Base-by-base conservation (phyloP, 2,113 vertebrate species). In the Leptosomus discolor region DNA sequence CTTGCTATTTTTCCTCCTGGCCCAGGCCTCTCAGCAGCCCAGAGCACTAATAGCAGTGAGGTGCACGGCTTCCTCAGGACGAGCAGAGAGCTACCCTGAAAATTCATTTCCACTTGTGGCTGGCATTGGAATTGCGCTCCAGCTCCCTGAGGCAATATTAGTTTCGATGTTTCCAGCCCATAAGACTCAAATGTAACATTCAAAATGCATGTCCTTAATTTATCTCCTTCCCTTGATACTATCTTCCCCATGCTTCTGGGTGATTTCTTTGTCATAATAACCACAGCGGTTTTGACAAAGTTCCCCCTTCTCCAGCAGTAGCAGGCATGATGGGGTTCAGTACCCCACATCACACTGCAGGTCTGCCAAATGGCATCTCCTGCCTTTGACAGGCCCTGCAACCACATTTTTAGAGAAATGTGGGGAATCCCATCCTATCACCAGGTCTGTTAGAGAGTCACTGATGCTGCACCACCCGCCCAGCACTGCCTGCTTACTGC, bases 51-150 rank as follows among this genome's bases (percentile, higher is more conserved):
- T 89, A 6, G 6, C 63, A 53, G 41, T 0, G 39, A 78, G 60
- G 71, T 51, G 69, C 34, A 41, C 3, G 8, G 63, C 85, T 95
- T 92, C 71, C 97, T 46, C 15, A 2, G 75, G 56, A 64, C 3
- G 15, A 85, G 79, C 67, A 6, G 82, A 75, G 79, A 90, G 84
- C 73, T 91, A 89, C 84, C 30, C 54, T 4, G 1, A 0, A 5
- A 89, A 87, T 85, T 94, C 39, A 97, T 92, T 95, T 94, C 91
- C 84, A 96, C 89, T 91, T 60, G 61, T 61, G 86, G 76, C 73
- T 95, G 83, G 65, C 1, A 0, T 26, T 37, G 69, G 83, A 34
- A 56, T 81, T 43, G 60, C 3, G 3, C 65, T 92, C 73, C 63
- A 90, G 54, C 29, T 85, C 60, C 92, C 77, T 46, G 53, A 27